A percentile compares a stretch with the other conserved stretches of the same genome.
phyloP scores from a whole-genome alignment of 2,888 invertebrate species.

The Hirtodrosophila alboralis region DNA sequence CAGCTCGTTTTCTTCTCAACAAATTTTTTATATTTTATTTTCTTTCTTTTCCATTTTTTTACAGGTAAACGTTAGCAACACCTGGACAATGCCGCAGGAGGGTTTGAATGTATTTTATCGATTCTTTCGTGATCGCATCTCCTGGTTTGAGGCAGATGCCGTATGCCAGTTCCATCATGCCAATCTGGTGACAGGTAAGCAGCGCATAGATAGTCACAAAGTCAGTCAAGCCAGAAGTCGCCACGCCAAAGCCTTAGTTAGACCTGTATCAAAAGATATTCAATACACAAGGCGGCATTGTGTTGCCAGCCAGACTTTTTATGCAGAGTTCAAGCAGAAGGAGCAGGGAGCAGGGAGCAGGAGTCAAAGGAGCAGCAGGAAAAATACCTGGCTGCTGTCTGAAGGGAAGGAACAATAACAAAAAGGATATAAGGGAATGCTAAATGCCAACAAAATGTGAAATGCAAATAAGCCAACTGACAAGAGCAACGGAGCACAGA shows the following conservation, averaged over 20 bases:
- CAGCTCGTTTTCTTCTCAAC: slow-evolving; percentile 4
- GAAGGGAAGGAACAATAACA: slow-evolving; percentile 8
- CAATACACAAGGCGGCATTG: slow-evolving; percentile 16
- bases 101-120: slow-evolving; percentile 92
- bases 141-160: slow-evolving; percentile 93
- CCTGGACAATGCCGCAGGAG: slow-evolving; percentile 92
- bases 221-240: slow-evolving; percentile 28
- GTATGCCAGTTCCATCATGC: slow-evolving; percentile 93
- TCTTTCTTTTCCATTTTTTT: slow-evolving; percentile 66
- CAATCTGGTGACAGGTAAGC: slow-evolving; percentile 91
- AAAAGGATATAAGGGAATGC: slow-evolving; percentile 38
- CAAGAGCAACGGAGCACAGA: slow-evolving; percentile 24
- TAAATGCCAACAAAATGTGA: slow-evolving; percentile 59
- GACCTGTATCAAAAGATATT: slow-evolving; percentile 12
- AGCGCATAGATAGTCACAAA: slow-evolving; percentile 13
- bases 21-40: no score
- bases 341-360: no score
- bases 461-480: slow-evolving; percentile 70
- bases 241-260: slow-evolving; percentile 12
- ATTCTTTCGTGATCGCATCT: slow-evolving; percentile 92
- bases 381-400: not conserved
- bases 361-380: no score
- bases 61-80: slow-evolving; percentile 92
- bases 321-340: no score
- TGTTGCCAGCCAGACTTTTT: not conserved